Conservation (phyloP, 2,113 vertebrate genomes). For the Oceanodroma tethys region DNA sequence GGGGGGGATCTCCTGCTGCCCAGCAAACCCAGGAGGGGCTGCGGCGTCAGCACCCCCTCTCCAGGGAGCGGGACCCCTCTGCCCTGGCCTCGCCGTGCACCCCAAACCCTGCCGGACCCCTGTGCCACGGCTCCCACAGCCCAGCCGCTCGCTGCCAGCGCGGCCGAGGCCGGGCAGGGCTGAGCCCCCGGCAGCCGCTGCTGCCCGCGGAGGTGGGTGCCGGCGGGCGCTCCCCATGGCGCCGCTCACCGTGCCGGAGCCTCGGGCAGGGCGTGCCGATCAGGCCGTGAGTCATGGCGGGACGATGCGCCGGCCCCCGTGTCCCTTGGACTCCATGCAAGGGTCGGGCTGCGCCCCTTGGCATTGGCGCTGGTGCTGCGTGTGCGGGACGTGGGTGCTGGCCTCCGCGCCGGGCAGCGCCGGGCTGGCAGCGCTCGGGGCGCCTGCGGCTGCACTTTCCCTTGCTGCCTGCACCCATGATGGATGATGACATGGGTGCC, state of each 20-base stretch:
- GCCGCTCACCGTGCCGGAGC: background rate
- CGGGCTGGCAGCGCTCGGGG: background rate
- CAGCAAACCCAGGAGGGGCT: too few relatives aligned
- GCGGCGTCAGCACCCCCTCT: too few relatives aligned
- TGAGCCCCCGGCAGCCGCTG: background rate
- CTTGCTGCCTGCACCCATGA: background rate
- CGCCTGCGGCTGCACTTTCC: background rate
- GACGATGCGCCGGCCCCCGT: background rate
- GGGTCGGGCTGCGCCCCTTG: background rate
- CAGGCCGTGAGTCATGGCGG: background rate
- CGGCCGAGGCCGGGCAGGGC: background rate
- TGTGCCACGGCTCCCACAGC: background rate
- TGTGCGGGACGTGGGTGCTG: fast-evolving
- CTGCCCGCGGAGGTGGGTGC: background rate
- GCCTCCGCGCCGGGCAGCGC: background rate
- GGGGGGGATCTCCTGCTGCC: too few relatives aligned
- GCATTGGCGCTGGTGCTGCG: too few relatives aligned
- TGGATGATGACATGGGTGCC: background rate
- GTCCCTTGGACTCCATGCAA: background rate
- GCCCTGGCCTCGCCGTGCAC: too few relatives aligned
- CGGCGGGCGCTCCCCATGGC: background rate
- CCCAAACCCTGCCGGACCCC: background rate
- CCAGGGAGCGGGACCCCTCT: background rate
- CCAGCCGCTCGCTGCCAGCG: too few relatives aligned
- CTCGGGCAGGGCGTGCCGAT: background rate